These are phyloP conservation scores for Rhamnusium bicolor DNA, from an alignment of 2,888 invertebrate species.

Conservation along the genomic window DNA sequence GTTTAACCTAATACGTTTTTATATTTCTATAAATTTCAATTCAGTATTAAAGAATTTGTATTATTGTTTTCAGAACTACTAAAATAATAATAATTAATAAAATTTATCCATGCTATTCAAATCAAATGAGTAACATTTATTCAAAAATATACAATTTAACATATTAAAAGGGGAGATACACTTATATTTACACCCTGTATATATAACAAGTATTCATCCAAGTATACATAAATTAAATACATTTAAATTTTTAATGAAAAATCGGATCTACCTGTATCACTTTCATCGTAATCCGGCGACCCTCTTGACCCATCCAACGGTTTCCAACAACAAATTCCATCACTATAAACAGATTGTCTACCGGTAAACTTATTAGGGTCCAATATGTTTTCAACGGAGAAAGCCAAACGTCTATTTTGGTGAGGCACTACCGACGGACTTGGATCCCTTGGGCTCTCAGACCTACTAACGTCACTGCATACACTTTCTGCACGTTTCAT, in stretches of 20 bases:
- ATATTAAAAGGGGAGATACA: too few relatives aligned
- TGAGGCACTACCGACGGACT: slow-evolving; percentile 71
- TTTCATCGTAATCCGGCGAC: slow-evolving; percentile 73
- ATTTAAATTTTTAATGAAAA: background rate
- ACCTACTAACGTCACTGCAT: slow-evolving; percentile 70
- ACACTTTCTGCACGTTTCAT: slow-evolving; percentile 69
- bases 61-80: too few relatives aligned
- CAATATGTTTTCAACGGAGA: slow-evolving; percentile 92
- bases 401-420: slow-evolving; percentile 82
- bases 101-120: too few relatives aligned
- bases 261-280: slow-evolving; percentile 70
- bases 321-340: slow-evolving; percentile 73
- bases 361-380: slow-evolving; percentile 94
- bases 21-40: too few relatives aligned
- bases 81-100: too few relatives aligned
- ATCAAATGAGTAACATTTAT: too few relatives aligned
- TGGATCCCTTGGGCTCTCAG: slow-evolving; percentile 66
- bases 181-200: too few relatives aligned
- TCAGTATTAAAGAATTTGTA: too few relatives aligned
- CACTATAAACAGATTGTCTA: slow-evolving; percentile 70
- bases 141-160: too few relatives aligned
- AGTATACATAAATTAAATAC: too few relatives aligned
- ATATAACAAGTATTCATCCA: too few relatives aligned
- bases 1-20: too few relatives aligned
- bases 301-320: slow-evolving; percentile 71